Percentiles rank a stretch among this genome's conserved stretches.
Evolutionary conservation across 2,113 vertebrate species (phyloP).

Genomic region (Grammomys dolichurus): DNA sequence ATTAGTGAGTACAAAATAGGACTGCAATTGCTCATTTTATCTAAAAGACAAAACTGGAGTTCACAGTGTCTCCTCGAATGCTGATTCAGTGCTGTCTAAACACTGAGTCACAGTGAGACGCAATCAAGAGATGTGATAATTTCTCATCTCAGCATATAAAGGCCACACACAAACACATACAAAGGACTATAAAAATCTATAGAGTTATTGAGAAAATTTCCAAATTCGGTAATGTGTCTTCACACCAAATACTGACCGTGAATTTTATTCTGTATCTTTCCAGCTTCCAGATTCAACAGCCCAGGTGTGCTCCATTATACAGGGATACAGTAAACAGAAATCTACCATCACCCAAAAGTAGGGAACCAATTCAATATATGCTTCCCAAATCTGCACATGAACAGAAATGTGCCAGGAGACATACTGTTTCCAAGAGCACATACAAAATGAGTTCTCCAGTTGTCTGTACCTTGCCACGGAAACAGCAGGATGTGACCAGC

Average conservation of each 20-base stretch:
- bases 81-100: slow-evolving; percentile 52
- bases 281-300: slow-evolving; percentile 28
- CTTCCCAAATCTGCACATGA: slow-evolving; percentile 57
- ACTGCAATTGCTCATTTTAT: slow-evolving; percentile 43
- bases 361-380: slow-evolving; percentile 60
- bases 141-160: slow-evolving; percentile 47
- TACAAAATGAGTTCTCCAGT: slow-evolving; percentile 69
- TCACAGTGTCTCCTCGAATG: slow-evolving; percentile 17
- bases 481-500: slow-evolving; percentile 70
- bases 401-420: slow-evolving; percentile 62
- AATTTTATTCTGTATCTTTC: slow-evolving; percentile 40
- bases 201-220: slow-evolving; percentile 39
- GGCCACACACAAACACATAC: neutral
- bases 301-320: slow-evolving; percentile 63
- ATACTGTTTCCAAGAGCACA: slow-evolving; percentile 62
- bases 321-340: slow-evolving; percentile 36
- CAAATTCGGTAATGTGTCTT: slow-evolving; percentile 39
- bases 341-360: slow-evolving; percentile 33
- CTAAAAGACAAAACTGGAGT: slow-evolving; percentile 43
- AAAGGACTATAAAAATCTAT: neutral
- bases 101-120: neutral
- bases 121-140: slow-evolving; percentile 43
- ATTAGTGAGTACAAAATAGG: slow-evolving; percentile 63
- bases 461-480: slow-evolving; percentile 62
- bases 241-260: slow-evolving; percentile 47